Evolutionary conservation across 2,888 invertebrate genomes (phyloP), one percentile per base, ranked within the genome.

Genomic region (Camptogramma bilineatum): DNA sequence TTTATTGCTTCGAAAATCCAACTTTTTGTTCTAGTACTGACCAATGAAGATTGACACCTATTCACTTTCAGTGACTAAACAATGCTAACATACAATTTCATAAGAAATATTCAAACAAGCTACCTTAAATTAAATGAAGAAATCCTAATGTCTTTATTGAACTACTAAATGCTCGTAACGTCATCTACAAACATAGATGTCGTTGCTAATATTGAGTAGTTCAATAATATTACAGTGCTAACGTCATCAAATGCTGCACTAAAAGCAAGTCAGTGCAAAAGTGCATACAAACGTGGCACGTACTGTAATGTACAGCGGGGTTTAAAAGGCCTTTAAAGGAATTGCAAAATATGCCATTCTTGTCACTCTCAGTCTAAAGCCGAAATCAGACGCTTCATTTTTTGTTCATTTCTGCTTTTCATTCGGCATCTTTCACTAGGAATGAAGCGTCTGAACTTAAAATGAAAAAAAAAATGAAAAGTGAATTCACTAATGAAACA

Each of bases 181-280:
- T 4, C 46, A 59, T 59, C 46, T 59, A 50, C 42, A 53, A n/a
- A 31, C 16, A 44, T 4, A 58, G 21, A 59, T 47, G 21, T 17
- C 21, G 19, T 17, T 52, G 47, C 28, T 34, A 52, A 44, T 34
- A 62, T 34, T 19, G 0, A 16, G 21, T 48, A 51, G 31, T 50
- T 16, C 24, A 42, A 64, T 62, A 42, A 2, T 18, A n/a, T 19
- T 50, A 61, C 61, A 62, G 55, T 52, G 34, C 46, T 9, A 10
- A 39, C 34, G 4, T 28, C 13, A 39, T 10, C 13, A 10, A 39
- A 39, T 13, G 13, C 34, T 39, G 34, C 34, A 39, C 34, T 13
- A 28, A 28, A 28, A 9, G 34, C 8, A 34, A 34, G 9, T 34
- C 34, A 9, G 13, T 8, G 34, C 10, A 2, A 16, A 51, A 50